Base-by-base conservation (phyloP, 2,888 invertebrate genomes). In the Hypomecis punctinalis region DNA sequence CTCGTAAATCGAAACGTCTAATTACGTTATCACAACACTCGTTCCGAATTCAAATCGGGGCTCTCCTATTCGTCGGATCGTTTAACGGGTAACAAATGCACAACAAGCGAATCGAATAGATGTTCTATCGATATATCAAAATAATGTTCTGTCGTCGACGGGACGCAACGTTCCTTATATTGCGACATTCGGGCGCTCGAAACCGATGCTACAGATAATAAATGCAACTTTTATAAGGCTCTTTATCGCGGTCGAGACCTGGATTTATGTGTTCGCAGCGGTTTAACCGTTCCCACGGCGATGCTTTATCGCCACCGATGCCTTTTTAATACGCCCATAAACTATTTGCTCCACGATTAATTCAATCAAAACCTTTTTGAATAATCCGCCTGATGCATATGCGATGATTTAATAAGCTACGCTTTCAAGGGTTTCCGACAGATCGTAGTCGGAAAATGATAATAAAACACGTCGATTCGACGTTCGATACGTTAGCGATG, bases 211-310 rank as follows among this genome's bases (percentile, higher is more conserved):
- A 74, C 76, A 79, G 82, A 82, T 84, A 85, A 84, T 86, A 85
- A 85, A 86, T 83, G 85, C 86, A 86, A 84, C 78, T 85, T 85
- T 86, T 85, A 84, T 85, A 85, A 83, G 81, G 74, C 79, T 79
- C 83, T 86, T 87, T 85, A 86, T 85, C 81, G 84, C 75, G 69
- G 69, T 65, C 77, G 73, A 77, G 77, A 73, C 75, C 76, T 66
- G 73, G 81, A 87, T 87, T 87, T 85, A 87, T 84, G 76, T 73
- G 75, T 78, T 79, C 76, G 80, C 78, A 77, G 77, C 78, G 80
- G 77, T 78, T 81, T 79, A 78, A 83, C 79, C 71, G 82, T 85
- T 86, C 87, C 84, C 88, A 84, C 85, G 85, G 77, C 70, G 82
- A 81, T 78, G 80, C 74, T 84, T 80, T 80, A 83, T 82, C 77